Conservation (phyloP, 2,888 invertebrate genomes). For the Drosophila algonquin region DNA sequence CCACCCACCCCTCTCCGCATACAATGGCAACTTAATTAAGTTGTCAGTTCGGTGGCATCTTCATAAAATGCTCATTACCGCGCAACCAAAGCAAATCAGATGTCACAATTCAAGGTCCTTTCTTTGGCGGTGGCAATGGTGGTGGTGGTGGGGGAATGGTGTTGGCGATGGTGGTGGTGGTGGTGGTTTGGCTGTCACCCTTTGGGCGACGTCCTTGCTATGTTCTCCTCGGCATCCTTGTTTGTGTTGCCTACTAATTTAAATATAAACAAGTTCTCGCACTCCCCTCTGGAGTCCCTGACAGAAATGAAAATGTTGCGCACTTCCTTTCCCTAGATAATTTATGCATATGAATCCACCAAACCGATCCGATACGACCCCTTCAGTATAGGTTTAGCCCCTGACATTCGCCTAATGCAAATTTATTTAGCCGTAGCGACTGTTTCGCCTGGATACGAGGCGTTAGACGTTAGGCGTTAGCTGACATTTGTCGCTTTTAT, state of each 20-base stretch:
- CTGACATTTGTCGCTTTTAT: constrained; percentile 78
- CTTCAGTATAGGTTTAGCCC: constrained; percentile 10
- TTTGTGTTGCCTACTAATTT: constrained; percentile 78
- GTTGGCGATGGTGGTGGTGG: constrained; percentile 23
- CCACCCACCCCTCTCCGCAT: constrained; percentile 31
- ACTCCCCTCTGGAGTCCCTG: constrained; percentile 50
- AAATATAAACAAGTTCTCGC: constrained; percentile 76
- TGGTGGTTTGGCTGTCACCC: constrained; percentile 42
- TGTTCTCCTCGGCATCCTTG: constrained; percentile 31
- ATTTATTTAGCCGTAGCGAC: constrained; percentile 73
- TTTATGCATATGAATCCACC: constrained; percentile 67
- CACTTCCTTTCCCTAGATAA: constrained; percentile 58
- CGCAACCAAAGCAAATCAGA: constrained; percentile 70
- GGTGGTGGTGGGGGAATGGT: constrained; percentile 1
- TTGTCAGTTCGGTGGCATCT: constrained; percentile 67
- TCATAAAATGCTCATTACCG: constrained; percentile 74
- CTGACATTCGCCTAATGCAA: constrained; percentile 63
- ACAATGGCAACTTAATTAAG: constrained; percentile 79
- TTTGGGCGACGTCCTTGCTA: constrained; percentile 37
- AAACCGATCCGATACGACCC: constrained; percentile 22
- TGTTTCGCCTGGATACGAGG: constrained; percentile 41
- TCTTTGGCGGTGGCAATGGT: constrained; percentile 8
- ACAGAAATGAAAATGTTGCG: constrained; percentile 69
- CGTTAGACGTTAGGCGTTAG: constrained; percentile 70
- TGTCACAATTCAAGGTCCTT: constrained; percentile 70